These are phyloP conservation scores for Grammomys dolichurus DNA, from an alignment of 2,113 vertebrate species.

Conservation along the genomic window DNA sequence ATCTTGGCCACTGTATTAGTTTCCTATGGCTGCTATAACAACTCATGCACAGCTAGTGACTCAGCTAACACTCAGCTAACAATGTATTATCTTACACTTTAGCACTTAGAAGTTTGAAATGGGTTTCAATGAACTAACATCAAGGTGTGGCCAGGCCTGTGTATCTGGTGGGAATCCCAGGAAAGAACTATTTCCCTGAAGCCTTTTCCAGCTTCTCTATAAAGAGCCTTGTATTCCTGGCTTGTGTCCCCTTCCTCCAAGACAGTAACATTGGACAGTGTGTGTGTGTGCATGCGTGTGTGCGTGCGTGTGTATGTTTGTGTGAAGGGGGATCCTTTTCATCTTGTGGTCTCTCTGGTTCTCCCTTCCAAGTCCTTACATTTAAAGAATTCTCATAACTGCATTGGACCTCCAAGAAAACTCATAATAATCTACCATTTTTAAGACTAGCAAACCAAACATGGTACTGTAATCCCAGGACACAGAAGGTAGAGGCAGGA, in stretches of 20 bases:
- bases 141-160: neutral
- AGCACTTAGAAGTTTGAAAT: constrained; percentile 32
- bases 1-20: constrained; percentile 15
- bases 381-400: neutral
- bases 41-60: neutral
- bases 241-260: neutral
- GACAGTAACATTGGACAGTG: neutral
- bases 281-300: no score
- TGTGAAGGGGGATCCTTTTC: neutral
- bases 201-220: neutral
- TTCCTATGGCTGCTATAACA: constrained; percentile 23
- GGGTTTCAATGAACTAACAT: neutral
- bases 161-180: neutral
- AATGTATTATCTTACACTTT: neutral
- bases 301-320: no score
- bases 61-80: neutral
- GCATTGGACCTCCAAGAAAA: neutral
- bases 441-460: neutral
- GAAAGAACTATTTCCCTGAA: neutral
- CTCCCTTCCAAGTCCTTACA: neutral
- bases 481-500: neutral
- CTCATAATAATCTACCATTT: neutral
- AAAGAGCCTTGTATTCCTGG: neutral
- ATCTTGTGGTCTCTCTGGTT: neutral
- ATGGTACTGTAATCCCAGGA: neutral